Base-by-base conservation (phyloP, 2,797 vertebrate genomes). In the Leptodactylus fallax region DNA sequence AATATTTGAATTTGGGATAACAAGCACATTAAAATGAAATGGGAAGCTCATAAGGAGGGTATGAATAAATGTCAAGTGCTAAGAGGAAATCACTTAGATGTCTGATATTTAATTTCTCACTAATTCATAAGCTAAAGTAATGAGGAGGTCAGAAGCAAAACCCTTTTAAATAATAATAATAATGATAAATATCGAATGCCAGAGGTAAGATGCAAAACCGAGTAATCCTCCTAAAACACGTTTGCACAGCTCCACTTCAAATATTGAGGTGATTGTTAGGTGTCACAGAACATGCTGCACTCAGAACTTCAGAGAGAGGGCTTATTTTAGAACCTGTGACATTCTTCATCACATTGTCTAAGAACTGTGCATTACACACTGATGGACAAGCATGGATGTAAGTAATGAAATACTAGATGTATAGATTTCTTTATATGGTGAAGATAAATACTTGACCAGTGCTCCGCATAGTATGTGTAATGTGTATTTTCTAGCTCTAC, bases 1-100 rank as follows among this genome's bases (percentile, higher is more conserved):
- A 88, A 84, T 83, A 88, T 84, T 84, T 84, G 63, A 83, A 79
- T 88, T 80, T 80, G 14, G 55, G 55, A 85, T 80, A 88, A 81
- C n/a, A 56, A 85, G 55, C 83, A 88, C 53, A 84, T 79, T 79
- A 65, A 85, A 85, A 84, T 84, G 55, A 88, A 85, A 81, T 21
- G 53, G 63, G 47, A 85, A 80, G 27, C 82, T 88, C 77, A 72
- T 60, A 51, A 80, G 81, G 76, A 85, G 60, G 16, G 36, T 17
- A 63, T 61, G 76, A 88, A 80, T 79, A 78, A 88, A 88, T 88
- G 87, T 85, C 87, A 88, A 85, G 74, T 88, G 67, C 63, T n/a
- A 55, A 79, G 87, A 79, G 60, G 74, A 88, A 85, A 85, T 85
- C 82, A 85, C 82, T 85, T 83, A 80, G 56, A 76, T 60, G 65